These are phyloP conservation scores for Phthorimaea operculella DNA, from an alignment of 1,140 invertebrate species.

Conservation along the genomic window DNA sequence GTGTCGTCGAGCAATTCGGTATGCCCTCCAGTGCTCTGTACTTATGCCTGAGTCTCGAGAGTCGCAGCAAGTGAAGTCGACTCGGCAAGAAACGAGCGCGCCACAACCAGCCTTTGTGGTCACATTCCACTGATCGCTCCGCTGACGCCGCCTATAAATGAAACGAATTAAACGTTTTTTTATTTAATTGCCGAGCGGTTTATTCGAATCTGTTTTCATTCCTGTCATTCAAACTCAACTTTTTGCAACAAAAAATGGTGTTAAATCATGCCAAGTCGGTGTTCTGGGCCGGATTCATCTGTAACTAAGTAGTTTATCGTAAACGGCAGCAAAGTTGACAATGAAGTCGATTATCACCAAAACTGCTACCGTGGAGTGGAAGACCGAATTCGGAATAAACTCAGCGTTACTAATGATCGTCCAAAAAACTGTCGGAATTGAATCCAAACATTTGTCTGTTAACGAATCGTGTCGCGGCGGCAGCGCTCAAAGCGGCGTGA, in stretches of 20 bases:
- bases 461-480: conserved; percentile 65
- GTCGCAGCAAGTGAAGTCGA: conserved; percentile 12
- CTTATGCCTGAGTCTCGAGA: conserved; percentile 18
- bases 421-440: conserved; percentile 59
- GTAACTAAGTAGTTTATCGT: conserved; percentile 7
- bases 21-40: conserved; percentile 35
- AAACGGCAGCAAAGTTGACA: conserved; percentile 28
- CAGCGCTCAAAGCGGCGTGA: conserved; percentile 58
- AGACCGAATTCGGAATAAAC: conserved; percentile 41
- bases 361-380: conserved; percentile 39
- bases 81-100: conserved; percentile 37
- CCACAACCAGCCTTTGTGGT: conserved; percentile 35
- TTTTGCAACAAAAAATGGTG: background rate
- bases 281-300: background rate
- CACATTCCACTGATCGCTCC: conserved; percentile 40
- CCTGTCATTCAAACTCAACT: conserved; percentile 4
- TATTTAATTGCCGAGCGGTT: background rate
- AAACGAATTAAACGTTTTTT: conserved; percentile 10
- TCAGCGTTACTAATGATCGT: conserved; percentile 54
- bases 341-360: conserved; percentile 45
- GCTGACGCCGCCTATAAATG: conserved; percentile 25
- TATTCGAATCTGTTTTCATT: conserved; percentile 3
- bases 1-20: conserved; percentile 50
- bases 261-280: conserved; percentile 1
- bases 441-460: conserved; percentile 66